Conservation (phyloP, 2,113 vertebrate genomes). For the Microtus oregoni region DNA sequence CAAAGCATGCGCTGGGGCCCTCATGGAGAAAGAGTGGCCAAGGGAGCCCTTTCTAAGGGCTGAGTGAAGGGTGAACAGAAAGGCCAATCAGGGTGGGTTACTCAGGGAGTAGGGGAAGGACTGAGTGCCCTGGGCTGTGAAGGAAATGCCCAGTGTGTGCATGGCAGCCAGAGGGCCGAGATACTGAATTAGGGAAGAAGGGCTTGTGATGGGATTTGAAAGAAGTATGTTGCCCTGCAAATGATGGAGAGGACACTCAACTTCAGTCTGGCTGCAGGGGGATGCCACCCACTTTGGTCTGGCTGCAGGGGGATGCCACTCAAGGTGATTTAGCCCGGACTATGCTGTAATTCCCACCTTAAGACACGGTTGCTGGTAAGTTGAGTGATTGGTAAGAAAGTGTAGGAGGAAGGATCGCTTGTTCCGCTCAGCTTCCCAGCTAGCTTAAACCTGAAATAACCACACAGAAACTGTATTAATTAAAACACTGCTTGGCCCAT, state of each 20-base stretch:
- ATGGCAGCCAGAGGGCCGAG: neutral
- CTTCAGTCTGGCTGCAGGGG: too few relatives aligned
- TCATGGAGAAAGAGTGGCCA: neutral
- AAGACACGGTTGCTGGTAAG: neutral
- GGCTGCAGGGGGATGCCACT: neutral
- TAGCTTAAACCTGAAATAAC: too few relatives aligned
- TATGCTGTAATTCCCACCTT: neutral
- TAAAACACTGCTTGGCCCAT: too few relatives aligned
- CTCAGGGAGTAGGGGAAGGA: neutral
- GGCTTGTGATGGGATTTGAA: neutral
- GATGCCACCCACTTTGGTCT: neutral
- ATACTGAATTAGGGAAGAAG: neutral
- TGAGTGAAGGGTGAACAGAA: neutral
- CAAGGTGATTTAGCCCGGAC: neutral
- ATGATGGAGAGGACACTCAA: fast-evolving
- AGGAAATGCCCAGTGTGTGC: fast-evolving
- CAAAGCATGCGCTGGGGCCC: fast-evolving
- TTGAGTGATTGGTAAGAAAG: neutral
- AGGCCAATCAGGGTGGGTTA: neutral
- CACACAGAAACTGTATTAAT: too few relatives aligned
- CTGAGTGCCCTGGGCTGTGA: neutral
- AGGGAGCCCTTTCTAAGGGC: neutral
- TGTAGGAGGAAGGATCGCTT: too few relatives aligned
- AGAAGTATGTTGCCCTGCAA: neutral
- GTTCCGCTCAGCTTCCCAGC: too few relatives aligned